Conservation (phyloP, 2,888 invertebrate genomes). For the Parnassius mnemosyne region DNA sequence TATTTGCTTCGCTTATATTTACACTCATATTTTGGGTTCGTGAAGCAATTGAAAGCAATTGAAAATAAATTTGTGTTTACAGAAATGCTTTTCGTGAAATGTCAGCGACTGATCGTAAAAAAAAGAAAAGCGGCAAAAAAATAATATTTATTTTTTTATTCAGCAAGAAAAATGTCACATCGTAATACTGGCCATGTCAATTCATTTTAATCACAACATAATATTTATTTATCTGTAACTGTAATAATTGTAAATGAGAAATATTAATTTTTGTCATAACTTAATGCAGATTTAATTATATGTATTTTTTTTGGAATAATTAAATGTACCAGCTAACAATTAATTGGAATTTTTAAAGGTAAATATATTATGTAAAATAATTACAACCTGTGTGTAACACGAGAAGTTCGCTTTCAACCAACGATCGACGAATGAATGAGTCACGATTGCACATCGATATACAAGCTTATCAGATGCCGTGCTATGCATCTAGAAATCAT, state of each 20-base stretch:
- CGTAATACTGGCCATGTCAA: constrained; percentile 12
- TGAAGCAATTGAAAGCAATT: not conserved
- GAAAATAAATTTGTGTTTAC: constrained; percentile 1
- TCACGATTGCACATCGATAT: constrained; percentile 10
- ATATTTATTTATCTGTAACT: constrained; percentile 1
- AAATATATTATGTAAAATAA: too few species aligned
- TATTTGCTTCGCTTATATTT: constrained; percentile 31
- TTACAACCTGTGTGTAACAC: too few species aligned
- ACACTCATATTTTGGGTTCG: constrained; percentile 19
- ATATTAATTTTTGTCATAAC: too few species aligned
- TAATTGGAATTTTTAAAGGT: too few species aligned
- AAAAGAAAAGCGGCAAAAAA: constrained; percentile 32
- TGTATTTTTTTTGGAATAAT: not conserved
- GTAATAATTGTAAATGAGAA: too few species aligned
- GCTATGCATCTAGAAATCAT: too few species aligned
- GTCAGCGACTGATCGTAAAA: constrained; percentile 28
- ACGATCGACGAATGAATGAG: not conserved
- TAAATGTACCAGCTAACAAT: too few species aligned
- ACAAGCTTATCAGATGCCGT: not conserved
- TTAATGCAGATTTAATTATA: not conserved
- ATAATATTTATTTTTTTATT: constrained; percentile 31
- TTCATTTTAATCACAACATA: not conserved
- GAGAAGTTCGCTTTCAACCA: too few species aligned
- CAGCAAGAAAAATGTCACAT: constrained; percentile 9
- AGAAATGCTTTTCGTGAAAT: constrained; percentile 19